These are phyloP conservation scores for Mythimna pallens DNA, from an alignment of 2,888 invertebrate species.

Conservation along the genomic window DNA sequence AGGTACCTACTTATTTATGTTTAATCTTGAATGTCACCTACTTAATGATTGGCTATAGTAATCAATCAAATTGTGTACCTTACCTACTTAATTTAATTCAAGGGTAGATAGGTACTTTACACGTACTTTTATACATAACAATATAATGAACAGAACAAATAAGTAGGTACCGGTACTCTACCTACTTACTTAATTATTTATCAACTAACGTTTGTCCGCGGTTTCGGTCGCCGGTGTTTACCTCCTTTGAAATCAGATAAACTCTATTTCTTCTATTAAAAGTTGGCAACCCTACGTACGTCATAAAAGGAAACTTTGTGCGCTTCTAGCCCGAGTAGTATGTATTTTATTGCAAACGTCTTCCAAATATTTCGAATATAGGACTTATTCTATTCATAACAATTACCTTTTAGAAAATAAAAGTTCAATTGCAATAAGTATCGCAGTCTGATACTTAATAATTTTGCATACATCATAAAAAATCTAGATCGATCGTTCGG, in stretches of 20 bases:
- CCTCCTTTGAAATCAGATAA: too few relatives aligned
- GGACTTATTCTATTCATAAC: too few relatives aligned
- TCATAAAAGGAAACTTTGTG: too few relatives aligned
- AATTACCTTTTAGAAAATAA: neutral
- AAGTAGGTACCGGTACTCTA: too few relatives aligned
- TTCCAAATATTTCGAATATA: too few relatives aligned
- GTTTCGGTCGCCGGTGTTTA: neutral
- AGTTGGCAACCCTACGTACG: too few relatives aligned
- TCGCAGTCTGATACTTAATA: neutral
- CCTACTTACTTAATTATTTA: too few relatives aligned
- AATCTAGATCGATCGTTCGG: slow-evolving; percentile 2
- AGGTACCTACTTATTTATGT: slow-evolving; percentile 1
- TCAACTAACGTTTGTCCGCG: too few relatives aligned
- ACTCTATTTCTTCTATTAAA: too few relatives aligned
- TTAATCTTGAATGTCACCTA: neutral
- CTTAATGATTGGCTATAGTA: neutral
- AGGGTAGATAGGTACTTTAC: neutral
- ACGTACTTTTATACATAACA: too few relatives aligned
- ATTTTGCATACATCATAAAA: slow-evolving; percentile 6
- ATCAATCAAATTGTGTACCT: slow-evolving; percentile 9
- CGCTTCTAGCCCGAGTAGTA: too few relatives aligned
- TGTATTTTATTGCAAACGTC: neutral
- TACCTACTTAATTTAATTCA: slow-evolving; percentile 6
- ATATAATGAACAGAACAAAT: too few relatives aligned
- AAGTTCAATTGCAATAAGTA: neutral